These are phyloP conservation scores for Catharus bicknelli DNA, from an alignment of 2,113 vertebrate genomes.

Conservation along the genomic window DNA sequence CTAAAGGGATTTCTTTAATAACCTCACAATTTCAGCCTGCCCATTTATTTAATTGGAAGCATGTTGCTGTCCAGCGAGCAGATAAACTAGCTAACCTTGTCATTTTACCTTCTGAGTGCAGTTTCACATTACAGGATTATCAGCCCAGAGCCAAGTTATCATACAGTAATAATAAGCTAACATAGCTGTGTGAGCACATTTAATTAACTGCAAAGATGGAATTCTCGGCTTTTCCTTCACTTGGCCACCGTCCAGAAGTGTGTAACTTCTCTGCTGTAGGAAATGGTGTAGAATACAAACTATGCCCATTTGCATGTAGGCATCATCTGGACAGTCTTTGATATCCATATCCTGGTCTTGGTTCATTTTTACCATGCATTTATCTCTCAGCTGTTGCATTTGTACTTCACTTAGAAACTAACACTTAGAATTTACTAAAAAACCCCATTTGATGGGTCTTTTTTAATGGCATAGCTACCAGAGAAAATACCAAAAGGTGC, in stretches of 20 bases:
- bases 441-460: not conserved
- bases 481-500: not conserved
- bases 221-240: not conserved
- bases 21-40: not conserved
- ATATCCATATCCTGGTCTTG: not conserved
- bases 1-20: not conserved
- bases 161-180: slow-evolving; percentile 57
- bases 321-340: not conserved
- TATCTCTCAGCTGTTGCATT: not conserved
- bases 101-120: slow-evolving; percentile 41
- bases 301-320: not conserved
- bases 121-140: slow-evolving; percentile 31
- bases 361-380: not conserved
- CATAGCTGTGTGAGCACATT: slow-evolving; percentile 49
- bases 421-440: not conserved
- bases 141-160: slow-evolving; percentile 56
- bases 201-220: slow-evolving; percentile 60
- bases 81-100: slow-evolving; percentile 43
- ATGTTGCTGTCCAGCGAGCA: slow-evolving; percentile 11
- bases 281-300: not conserved
- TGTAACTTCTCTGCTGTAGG: not conserved
- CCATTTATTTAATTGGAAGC: slow-evolving; percentile 39
- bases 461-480: not conserved
- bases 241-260: slow-evolving; percentile 19
- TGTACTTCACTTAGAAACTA: not conserved